These are phyloP conservation scores for Eptesicus fuscus DNA, from an alignment of 2,113 vertebrate genomes.

Conservation along the genomic window DNA sequence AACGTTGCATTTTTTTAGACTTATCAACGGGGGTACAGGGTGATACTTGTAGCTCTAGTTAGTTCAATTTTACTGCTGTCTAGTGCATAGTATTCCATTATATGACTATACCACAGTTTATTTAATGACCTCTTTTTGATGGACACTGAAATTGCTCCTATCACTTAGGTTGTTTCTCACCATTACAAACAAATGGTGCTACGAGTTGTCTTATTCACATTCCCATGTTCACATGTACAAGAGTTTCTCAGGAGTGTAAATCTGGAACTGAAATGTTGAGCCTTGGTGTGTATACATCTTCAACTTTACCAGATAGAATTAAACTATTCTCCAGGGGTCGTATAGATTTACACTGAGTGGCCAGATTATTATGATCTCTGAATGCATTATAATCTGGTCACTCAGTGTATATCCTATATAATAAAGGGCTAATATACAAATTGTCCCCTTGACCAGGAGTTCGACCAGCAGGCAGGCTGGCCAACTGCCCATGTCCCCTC, in stretches of 20 bases:
- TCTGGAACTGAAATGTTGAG: not conserved
- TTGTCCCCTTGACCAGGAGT: too few species aligned
- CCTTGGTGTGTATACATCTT: not conserved
- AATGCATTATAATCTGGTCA: too few species aligned
- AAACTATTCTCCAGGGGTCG: not conserved
- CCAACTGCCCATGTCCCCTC: too few species aligned
- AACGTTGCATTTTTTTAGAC: not conserved
- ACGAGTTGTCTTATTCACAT: not conserved
- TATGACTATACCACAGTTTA: fast-evolving
- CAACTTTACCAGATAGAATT: not conserved
- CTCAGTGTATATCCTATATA: too few species aligned
- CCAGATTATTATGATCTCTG: too few species aligned
- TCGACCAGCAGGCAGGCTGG: too few species aligned
- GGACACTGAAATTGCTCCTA: not conserved
- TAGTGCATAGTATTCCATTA: not conserved
- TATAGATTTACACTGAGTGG: not conserved
- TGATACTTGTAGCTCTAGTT: not conserved
- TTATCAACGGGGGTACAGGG: not conserved
- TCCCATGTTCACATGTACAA: not conserved
- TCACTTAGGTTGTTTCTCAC: not conserved
- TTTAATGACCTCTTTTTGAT: not conserved
- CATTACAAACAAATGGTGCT: not conserved
- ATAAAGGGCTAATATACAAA: too few species aligned
- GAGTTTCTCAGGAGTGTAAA: not conserved
- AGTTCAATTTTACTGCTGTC: not conserved